A percentile compares a stretch with the other conserved stretches of the same genome.
phyloP scores from a whole-genome alignment of 2,888 invertebrate genomes.

The Abrostola triplasia region DNA sequence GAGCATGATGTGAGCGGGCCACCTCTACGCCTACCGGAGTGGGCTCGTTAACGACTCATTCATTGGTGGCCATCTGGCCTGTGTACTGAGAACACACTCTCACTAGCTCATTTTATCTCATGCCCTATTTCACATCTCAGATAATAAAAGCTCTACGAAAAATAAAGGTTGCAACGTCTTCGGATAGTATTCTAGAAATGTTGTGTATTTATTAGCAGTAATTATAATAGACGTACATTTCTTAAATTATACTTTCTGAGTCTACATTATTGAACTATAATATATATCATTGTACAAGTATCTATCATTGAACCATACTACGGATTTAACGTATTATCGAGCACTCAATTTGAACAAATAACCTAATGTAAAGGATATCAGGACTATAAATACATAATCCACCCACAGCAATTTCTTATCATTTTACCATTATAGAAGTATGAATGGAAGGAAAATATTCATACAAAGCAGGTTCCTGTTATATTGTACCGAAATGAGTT shows the following conservation, averaged over 20 bases:
- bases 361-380: neutral
- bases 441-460: slow-evolving; percentile 17
- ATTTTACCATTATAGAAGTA: slow-evolving; percentile 5
- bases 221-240: neutral
- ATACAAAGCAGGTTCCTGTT: slow-evolving; percentile 13
- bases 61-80: slow-evolving; percentile 79
- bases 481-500: slow-evolving; percentile 30
- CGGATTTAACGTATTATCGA: neutral
- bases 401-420: neutral
- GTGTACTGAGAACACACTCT: slow-evolving; percentile 60
- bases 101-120: slow-evolving; percentile 65
- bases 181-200: neutral
- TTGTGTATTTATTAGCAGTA: neutral
- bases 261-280: neutral
- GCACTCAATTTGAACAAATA: neutral
- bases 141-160: slow-evolving; percentile 9
- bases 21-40: slow-evolving; percentile 48
- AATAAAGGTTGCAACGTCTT: slow-evolving; percentile 16
- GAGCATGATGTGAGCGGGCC: slow-evolving; percentile 31
- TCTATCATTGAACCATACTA: neutral
- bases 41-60: slow-evolving; percentile 80
- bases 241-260: neutral
- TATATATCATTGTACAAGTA: neutral
- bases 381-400: slow-evolving; percentile 2
- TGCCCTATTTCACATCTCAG: slow-evolving; percentile 59